Evolutionary conservation across 2,113 vertebrate species (phyloP), one percentile per base, ranked within the genome.

Genomic region (Gambusia holbrooki): DNA sequence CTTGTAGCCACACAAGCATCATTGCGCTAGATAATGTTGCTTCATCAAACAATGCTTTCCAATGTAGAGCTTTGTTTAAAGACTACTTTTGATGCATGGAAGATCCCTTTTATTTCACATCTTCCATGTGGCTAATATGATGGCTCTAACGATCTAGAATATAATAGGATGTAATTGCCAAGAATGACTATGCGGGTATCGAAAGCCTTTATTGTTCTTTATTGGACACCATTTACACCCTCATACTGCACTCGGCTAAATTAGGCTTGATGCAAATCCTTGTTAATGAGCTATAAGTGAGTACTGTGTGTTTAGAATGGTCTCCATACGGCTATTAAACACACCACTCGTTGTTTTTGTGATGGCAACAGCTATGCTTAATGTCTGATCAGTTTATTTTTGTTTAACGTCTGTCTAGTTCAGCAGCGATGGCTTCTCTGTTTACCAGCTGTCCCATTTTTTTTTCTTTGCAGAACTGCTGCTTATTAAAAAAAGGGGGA

Each of bases 201-300:
- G 48, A 81, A 87, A 87, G 81, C 82, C 83, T 91, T 89, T 88
- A 91, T 90, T 91, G 89, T 90, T 90, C 90, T 90, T 92, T 82
- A 89, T 92, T 87, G 87, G 88, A 82, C 80, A 86, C 77, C 75
- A 83, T 92, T 91, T 88, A 78, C 81, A 88, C 73, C 71, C 87
- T 85, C 87, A 89, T 91, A 86, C 88, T 40, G 25, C 84, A 87
- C 85, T 89, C 83, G 88, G 88, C 85, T 86, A 92, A 89, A 89
- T 90, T 88, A 88, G 85, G 82, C 84, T 80, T 88, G 88, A 90
- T 88, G 85, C 85, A 91, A 88, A 91, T 92, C 89, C 87, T 86
- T 79, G 83, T 75, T 90, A 92, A 91, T 91, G 84, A 87, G 84
- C 76, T 66, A 82, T 88, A 89, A 88, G 85, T 79, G 88, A 78